Base-by-base conservation (phyloP, 2,113 vertebrate genomes). In the Burhinus oedicnemus region DNA sequence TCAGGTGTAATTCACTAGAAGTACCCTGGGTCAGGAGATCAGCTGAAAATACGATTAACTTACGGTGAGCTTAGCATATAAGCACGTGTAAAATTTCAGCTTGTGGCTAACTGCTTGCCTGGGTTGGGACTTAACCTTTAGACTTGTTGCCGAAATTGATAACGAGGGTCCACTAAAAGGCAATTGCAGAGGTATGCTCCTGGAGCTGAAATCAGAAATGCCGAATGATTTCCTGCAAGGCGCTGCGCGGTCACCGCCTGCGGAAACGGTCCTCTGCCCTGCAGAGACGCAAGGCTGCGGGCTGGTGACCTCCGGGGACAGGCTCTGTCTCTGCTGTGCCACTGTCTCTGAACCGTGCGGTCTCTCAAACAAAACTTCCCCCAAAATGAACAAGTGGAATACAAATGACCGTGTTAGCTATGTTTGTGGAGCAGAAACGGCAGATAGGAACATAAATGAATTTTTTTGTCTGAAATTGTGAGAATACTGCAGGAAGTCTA, bases 391-490 rank as follows among this genome's bases (percentile, higher is more conserved):
- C 34, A 34, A n/a, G 32, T n/a, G 84, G 42, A 47, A 80, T 57
- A 60, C 17, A 76, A 84, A 88, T 22, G 26, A 4, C 10, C 22
- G 6, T 2, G 19, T 55, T 70, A 49, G 62, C 89, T 89, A 23
- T 96, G 96, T 57, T 90, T 94, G 76, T 25, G 58, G 68, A 94
- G 93, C 88, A 91, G 93, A 86, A 84, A 78, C 38, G 58, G 22
- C 76, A 15, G 15, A 82, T 42, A 93, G 98, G 97, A 98, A 98
- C 98, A 98, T 88, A 96, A 98, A 97, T 92, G 89, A 85, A 86
- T 91, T 70, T 44, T 64, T 32, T 11, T 30, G 64, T 29, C 77
- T 89, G 87, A 93, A 96, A 92, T 34, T 6, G 36, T 6, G 91
- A 95, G 93, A 66, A 25, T 26, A 5, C 64, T 45, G 87, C 54